Conservation (phyloP, 2,113 vertebrate genomes). For the Seriola rivoliana region DNA sequence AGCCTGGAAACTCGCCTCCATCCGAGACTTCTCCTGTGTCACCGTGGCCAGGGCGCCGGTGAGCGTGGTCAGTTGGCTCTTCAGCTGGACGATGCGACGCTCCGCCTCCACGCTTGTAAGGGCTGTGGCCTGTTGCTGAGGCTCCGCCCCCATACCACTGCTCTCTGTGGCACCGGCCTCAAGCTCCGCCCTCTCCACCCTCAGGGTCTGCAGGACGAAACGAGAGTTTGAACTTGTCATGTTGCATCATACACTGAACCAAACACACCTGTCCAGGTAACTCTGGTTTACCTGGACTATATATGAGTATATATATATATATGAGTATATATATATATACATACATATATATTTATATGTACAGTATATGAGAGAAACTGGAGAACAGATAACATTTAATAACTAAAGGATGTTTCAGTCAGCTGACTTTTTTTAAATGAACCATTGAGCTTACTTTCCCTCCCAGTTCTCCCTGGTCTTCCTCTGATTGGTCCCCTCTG, state of each 20-base stretch:
- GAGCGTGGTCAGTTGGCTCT: constrained; percentile 90
- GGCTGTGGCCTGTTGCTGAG: constrained; percentile 10
- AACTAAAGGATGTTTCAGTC: too few species aligned
- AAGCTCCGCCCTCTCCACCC: constrained; percentile 48
- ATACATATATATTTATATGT: too few species aligned
- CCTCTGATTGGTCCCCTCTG: constrained; percentile 81
- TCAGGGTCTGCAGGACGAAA: constrained; percentile 24
- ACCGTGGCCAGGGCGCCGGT: constrained; percentile 92
- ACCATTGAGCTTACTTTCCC: constrained; percentile 26
- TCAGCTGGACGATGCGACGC: constrained; percentile 85
- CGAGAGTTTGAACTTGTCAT: too few species aligned
- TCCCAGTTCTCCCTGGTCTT: constrained; percentile 75
- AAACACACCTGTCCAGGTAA: too few species aligned
- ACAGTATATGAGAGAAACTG: too few species aligned
- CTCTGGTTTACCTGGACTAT: too few species aligned
- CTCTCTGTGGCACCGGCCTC: constrained; percentile 83
- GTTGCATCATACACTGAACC: too few species aligned
- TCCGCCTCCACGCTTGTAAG: constrained; percentile 75
- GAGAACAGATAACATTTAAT: too few species aligned
- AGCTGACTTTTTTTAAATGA: neutral
- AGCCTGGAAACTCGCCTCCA: constrained; percentile 94
- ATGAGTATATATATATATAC: too few species aligned
- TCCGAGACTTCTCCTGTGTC: constrained; percentile 94
- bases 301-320: too few species aligned
- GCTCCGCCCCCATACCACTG: constrained; percentile 62